Evolutionary conservation across 1,140 invertebrate genomes (phyloP).

Genomic region (Drosophila aff.): DNA sequence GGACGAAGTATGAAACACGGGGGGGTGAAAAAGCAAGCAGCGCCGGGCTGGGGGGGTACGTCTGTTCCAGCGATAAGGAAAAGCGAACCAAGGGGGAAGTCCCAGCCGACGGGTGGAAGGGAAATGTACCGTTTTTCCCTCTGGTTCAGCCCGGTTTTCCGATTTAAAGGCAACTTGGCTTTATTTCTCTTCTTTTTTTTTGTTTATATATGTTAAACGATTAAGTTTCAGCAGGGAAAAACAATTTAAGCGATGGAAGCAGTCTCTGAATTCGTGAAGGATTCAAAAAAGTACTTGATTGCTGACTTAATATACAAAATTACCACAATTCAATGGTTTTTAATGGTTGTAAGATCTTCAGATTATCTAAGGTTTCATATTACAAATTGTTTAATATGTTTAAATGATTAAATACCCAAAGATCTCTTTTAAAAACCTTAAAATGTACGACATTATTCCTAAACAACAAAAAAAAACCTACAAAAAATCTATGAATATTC

Average conservation of each 20-base stretch:
- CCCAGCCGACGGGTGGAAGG: not conserved
- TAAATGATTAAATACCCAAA: too few relatives aligned
- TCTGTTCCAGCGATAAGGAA: constrained; percentile 50
- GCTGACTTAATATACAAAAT: not conserved
- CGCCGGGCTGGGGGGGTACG: not conserved
- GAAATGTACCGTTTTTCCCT: constrained; percentile 12
- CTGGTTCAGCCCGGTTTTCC: constrained; percentile 1
- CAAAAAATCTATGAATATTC: too few relatives aligned
- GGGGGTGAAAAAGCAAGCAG: constrained; percentile 25
- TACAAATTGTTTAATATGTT: not conserved
- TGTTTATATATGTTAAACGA: constrained; percentile 25
- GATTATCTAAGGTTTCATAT: not conserved
- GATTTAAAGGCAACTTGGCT: constrained; percentile 31
- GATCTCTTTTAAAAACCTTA: too few relatives aligned
- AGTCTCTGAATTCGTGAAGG: not conserved
- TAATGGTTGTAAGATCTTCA: not conserved
- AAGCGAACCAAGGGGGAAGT: constrained; percentile 11
- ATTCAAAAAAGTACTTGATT: not conserved
- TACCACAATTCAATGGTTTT: not conserved
- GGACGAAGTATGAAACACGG: constrained; percentile 9
- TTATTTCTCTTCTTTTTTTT: not conserved
- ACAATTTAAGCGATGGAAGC: not conserved
- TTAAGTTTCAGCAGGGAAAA: constrained; percentile 6
- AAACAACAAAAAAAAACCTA: too few relatives aligned
- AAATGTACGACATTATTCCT: too few relatives aligned